Evolutionary conservation across 2,888 invertebrate species (phyloP).

Genomic region (Axea sp.): DNA sequence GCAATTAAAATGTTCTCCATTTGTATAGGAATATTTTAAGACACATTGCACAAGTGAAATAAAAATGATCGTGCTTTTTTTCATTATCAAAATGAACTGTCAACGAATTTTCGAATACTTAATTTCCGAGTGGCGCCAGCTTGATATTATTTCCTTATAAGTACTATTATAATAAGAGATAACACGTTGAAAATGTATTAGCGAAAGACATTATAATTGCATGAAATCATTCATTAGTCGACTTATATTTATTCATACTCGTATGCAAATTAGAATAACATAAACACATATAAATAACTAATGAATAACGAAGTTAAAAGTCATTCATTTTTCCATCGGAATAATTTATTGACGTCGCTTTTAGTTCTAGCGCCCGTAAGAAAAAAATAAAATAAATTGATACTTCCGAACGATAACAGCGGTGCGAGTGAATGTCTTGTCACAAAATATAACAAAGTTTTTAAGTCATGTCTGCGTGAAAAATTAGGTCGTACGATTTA

Average conservation of each 20-base stretch:
- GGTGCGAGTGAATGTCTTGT: not conserved
- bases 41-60: not conserved
- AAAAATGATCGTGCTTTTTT: not conserved
- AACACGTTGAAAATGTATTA: constrained; percentile 4
- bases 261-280: constrained; percentile 10
- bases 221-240: constrained; percentile 18
- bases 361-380: not conserved
- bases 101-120: constrained; percentile 5
- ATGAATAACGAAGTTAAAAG: constrained; percentile 9
- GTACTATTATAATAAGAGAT: constrained; percentile 1
- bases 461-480: not conserved
- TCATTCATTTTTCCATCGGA: constrained; percentile 13
- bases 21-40: not conserved
- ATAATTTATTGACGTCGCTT: constrained; percentile 14
- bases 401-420: constrained; percentile 16
- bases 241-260: constrained; percentile 14
- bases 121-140: constrained; percentile 4
- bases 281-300: constrained; percentile 21
- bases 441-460: not conserved
- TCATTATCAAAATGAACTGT: not conserved
- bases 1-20: not conserved
- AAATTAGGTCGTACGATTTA: not conserved
- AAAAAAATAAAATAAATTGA: constrained; percentile 4
- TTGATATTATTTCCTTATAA: constrained; percentile 7
- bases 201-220: constrained; percentile 17